Conservation (phyloP, 2,888 invertebrate genomes). For the Eristalis arbustorum region DNA sequence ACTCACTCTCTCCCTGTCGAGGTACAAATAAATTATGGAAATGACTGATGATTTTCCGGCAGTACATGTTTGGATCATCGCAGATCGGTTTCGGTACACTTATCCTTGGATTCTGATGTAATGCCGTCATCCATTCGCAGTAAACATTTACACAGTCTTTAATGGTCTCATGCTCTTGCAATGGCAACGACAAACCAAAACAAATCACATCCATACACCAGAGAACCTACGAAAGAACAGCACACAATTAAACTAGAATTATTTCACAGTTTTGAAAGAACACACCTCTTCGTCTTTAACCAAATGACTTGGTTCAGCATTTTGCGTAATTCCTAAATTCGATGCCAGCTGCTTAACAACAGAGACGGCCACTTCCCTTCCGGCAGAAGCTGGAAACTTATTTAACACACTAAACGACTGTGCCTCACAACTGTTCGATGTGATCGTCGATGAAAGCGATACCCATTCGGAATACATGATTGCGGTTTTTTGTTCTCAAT, state of each 20-base stretch:
- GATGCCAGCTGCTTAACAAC: slow-evolving; percentile 84
- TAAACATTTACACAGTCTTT: slow-evolving; percentile 98
- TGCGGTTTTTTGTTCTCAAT: neutral
- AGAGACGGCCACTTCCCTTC: slow-evolving; percentile 83
- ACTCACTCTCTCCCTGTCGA: slow-evolving; percentile 93
- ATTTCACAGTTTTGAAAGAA: no score
- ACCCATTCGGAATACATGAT: slow-evolving; percentile 83
- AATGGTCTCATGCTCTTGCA: slow-evolving; percentile 95
- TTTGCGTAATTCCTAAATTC: slow-evolving; percentile 87
- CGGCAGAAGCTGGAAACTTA: slow-evolving; percentile 83
- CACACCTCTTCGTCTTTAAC: slow-evolving; percentile 90
- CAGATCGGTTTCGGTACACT: slow-evolving; percentile 94
- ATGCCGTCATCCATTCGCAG: slow-evolving; percentile 96
- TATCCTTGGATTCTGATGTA: slow-evolving; percentile 90
- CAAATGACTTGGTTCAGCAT: slow-evolving; percentile 91
- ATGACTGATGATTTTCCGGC: slow-evolving; percentile 93
- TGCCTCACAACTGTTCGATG: slow-evolving; percentile 80
- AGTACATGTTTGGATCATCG: slow-evolving; percentile 94
- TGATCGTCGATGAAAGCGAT: slow-evolving; percentile 80
- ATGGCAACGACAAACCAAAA: slow-evolving; percentile 93
- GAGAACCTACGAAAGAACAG: slow-evolving; percentile 84
- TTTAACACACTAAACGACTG: slow-evolving; percentile 83
- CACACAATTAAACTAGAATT: neutral
- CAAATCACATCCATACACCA: slow-evolving; percentile 94
- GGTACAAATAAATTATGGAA: slow-evolving; percentile 97